A percentile compares a stretch with the other conserved stretches of the same genome.
These are phyloP conservation scores for Notolepis coatsorum DNA, from an alignment of 2,797 vertebrate species.

Conservation along the genomic window DNA sequence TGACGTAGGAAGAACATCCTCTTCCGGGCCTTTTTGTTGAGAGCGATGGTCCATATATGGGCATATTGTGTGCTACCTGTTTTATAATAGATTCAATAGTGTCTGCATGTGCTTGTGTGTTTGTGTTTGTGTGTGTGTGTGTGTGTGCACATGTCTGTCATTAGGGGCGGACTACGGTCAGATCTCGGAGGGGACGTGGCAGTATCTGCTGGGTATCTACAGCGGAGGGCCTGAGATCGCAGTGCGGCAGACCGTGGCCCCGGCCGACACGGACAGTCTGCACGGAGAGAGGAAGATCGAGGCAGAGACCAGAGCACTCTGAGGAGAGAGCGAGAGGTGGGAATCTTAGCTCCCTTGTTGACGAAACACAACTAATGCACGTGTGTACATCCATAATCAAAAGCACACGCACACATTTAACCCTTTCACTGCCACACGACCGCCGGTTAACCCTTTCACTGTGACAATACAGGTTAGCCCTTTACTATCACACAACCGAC, in stretches of 20 bases:
- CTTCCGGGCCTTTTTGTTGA: no score
- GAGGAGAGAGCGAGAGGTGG: conserved; percentile 65
- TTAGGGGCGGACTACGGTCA: conserved; percentile 97
- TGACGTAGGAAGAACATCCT: no score
- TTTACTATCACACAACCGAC: no score
- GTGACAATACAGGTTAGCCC: no score
- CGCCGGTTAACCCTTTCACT: no score
- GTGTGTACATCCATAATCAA: neutral
- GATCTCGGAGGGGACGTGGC: conserved; percentile 98
- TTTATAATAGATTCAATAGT: neutral
- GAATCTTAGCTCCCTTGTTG: neutral
- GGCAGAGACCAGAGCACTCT: conserved; percentile 93
- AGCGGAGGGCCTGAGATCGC: conserved; percentile 94
- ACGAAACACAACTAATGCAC: neutral
- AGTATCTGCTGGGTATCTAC: conserved; percentile 90
- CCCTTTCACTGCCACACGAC: no score
- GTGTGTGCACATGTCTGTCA: neutral
- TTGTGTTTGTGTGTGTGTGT: no score
- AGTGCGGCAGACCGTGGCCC: conserved; percentile 89
- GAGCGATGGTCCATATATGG: no score
- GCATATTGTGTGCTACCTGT: no score
- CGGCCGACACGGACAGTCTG: conserved; percentile 82
- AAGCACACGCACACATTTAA: neutral
- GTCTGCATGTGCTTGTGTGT: neutral
- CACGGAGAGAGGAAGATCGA: conserved; percentile 97